Base-by-base conservation (phyloP, 2,888 invertebrate species). In the Achlya flavicornis region DNA sequence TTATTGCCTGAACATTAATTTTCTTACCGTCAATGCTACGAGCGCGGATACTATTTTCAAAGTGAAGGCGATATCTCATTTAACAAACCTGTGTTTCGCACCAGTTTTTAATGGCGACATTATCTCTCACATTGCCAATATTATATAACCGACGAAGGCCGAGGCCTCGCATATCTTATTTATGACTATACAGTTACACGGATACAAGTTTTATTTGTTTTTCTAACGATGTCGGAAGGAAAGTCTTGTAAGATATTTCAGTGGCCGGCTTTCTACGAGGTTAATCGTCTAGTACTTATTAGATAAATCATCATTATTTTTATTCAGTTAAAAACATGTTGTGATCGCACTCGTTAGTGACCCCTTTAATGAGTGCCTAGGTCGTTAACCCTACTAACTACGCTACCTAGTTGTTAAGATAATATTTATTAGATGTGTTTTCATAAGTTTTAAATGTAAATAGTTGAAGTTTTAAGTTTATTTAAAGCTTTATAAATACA, bases 11-110 rank as follows among this genome's bases (percentile, higher is more conserved):
- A 64, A 70, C 68, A 77, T 75, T 64, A 76, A 70, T 76, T 69
- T 67, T 35, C 43, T 53, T 61, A 63, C 64, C 72, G 75, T 74
- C 77, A 79, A 78, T 81, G 77, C 62, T 74, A 70, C 70, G 67
- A 68, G 64, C 60, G 69, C 53, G 65, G 58, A 60, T 62, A 53
- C 74, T 77, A 79, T 81, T 79, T 80, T 71, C 70, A 75, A 63
- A 73, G 68, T 63, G 75, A 79, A 79, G 81, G 81, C 77, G 72
- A 63, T 65, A 48, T 53, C 65, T 62, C 65, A 65, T 67, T 66
- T 63, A 64, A 64, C 64, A 62, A 66, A 69, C 65, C 61, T 62
- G 70, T 66, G 70, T 74, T 74, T 66, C 59, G 65, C 64, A 61
- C 62, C 61, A 65, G 64, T 57, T 67, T 71, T 69, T 71, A 72